Evolutionary conservation across 2,113 vertebrate species (phyloP).

Genomic region (Odontophorus gujanensis): DNA sequence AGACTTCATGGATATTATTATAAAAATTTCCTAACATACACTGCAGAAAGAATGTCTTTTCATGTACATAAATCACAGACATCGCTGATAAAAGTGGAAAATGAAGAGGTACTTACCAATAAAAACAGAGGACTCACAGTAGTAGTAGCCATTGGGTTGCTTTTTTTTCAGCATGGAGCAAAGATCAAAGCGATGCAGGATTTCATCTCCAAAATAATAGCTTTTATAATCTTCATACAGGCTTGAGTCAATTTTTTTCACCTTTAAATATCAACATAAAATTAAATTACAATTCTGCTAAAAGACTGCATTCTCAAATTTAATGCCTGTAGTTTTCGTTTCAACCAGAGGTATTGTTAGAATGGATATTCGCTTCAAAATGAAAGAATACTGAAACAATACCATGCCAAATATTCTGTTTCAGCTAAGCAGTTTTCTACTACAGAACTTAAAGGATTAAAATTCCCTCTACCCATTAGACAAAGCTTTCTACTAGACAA

Average conservation of each 20-base stretch:
- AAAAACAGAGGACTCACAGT: constrained; percentile 88
- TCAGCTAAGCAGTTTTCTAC: background rate
- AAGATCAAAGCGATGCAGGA: constrained; percentile 87
- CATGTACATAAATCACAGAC: background rate
- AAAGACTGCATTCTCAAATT: background rate
- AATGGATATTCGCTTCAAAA: background rate
- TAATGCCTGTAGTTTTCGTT: background rate
- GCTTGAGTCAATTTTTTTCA: constrained; percentile 88
- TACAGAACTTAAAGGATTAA: background rate
- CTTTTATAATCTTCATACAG: constrained; percentile 84
- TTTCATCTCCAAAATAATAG: constrained; percentile 89
- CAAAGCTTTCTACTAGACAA: background rate
- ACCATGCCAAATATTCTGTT: background rate
- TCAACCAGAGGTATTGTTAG: background rate
- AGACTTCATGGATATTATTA: background rate
- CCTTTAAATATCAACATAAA: constrained; percentile 79
- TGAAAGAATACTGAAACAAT: background rate
- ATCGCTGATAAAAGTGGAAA: background rate
- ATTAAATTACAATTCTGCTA: constrained; percentile 6
- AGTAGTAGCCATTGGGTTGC: constrained; percentile 90
- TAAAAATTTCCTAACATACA: background rate
- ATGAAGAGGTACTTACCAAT: constrained; percentile 83
- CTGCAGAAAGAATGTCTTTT: background rate
- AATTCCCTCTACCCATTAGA: background rate
- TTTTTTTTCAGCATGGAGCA: constrained; percentile 97